Percentiles rank a stretch among this genome's conserved stretches.
Conservation (phyloP, 2,888 invertebrate genomes). For the Steinernema hermaphroditum region DNA sequence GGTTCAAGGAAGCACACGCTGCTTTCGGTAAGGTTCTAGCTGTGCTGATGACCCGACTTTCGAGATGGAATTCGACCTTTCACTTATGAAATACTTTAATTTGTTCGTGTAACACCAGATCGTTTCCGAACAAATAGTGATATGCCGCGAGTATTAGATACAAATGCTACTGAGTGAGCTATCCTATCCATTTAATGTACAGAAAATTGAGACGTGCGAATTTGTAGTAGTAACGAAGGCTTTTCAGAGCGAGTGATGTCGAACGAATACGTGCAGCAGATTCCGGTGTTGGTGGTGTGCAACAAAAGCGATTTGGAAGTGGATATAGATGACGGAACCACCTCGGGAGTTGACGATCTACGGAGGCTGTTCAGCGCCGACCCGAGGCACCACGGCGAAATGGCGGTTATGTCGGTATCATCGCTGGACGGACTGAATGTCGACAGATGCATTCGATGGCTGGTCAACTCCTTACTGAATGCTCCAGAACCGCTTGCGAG, state of each 20-base stretch:
- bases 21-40: slow-evolving; percentile 53
- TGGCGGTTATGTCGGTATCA: slow-evolving; percentile 60
- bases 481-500: slow-evolving; percentile 23
- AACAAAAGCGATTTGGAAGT: slow-evolving; percentile 57
- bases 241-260: slow-evolving; percentile 57
- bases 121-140: slow-evolving; percentile 19
- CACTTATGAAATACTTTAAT: background rate
- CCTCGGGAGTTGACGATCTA: background rate
- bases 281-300: slow-evolving; percentile 60
- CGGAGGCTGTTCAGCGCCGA: slow-evolving; percentile 26
- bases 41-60: background rate
- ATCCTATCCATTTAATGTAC: background rate
- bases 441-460: slow-evolving; percentile 57
- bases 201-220: background rate
- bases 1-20: slow-evolving; percentile 50
- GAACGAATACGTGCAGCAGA: slow-evolving; percentile 48
- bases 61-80: background rate
- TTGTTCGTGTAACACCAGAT: background rate
- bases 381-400: slow-evolving; percentile 48
- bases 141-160: slow-evolving; percentile 24
- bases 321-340: slow-evolving; percentile 8
- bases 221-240: background rate
- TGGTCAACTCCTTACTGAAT: slow-evolving; percentile 40
- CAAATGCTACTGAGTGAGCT: slow-evolving; percentile 17
- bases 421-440: slow-evolving; percentile 60